A percentile compares a stretch with the other conserved stretches of the same genome.
Conservation (phyloP, 1,140 invertebrate species). For the Leptestheria dahalacensis region DNA sequence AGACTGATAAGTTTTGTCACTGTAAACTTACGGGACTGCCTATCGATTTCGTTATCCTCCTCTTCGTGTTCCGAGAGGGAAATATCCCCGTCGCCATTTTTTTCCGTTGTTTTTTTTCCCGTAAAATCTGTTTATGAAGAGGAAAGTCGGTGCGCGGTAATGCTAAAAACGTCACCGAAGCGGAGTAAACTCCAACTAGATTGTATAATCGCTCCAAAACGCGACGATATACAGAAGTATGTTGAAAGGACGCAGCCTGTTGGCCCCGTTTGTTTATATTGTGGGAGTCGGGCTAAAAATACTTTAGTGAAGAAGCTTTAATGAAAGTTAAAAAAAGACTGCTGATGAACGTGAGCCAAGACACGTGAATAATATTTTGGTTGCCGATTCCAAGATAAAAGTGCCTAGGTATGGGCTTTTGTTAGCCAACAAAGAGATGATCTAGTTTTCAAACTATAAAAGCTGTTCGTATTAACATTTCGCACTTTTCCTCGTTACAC, state of each 20-base stretch:
- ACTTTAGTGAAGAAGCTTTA: too few species aligned
- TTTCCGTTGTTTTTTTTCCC: not conserved
- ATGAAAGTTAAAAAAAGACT: not conserved
- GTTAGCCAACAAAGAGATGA: too few species aligned
- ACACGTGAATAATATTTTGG: not conserved
- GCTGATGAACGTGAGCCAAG: not conserved
- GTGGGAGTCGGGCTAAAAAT: too few species aligned
- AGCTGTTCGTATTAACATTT: not conserved
- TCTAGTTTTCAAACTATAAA: too few species aligned
- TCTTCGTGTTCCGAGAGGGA: not conserved
- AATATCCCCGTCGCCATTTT: not conserved
- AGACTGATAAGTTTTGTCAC: not conserved
- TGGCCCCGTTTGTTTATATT: too few species aligned
- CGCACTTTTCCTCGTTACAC: not conserved
- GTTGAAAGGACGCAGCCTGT: too few species aligned
- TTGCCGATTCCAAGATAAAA: not conserved
- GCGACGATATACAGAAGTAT: too few species aligned
- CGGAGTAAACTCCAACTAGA: too few species aligned
- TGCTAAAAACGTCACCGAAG: too few species aligned
- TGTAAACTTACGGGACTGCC: conserved; percentile 15
- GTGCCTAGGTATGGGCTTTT: too few species aligned
- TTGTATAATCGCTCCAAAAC: too few species aligned
- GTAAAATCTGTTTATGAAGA: not conserved
- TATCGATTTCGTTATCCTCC: conserved; percentile 14
- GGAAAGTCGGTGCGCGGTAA: not conserved